Evolutionary conservation across 2,797 vertebrate species (phyloP), one percentile per base, ranked within the genome.

Genomic region (Chromobotia macracanthus): DNA sequence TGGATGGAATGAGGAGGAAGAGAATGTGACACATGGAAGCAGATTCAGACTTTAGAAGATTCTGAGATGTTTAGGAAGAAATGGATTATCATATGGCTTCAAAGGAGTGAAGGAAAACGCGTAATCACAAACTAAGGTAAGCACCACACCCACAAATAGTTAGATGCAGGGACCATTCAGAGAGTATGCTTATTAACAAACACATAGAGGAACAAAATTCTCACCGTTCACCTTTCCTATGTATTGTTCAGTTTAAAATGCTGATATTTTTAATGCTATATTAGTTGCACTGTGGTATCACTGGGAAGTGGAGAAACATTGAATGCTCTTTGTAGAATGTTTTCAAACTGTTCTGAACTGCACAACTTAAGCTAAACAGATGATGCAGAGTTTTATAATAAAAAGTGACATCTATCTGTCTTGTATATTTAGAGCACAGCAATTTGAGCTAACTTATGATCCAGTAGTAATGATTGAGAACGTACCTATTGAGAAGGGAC

Each of bases 51-150:
- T 31, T 56, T 50, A 76, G 61, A 53, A 50, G 74, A 82, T 44
- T 38, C 44, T 63, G 70, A 66, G 60, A 60, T 18, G 50, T 60
- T 53, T 75, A 72, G 63, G 64, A 51, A 77, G 50, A 84, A 53
- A 46, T 70, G 70, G 63, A 78, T 51, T 78, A 70, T 60, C 35
- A 25, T 51, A 63, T 13, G 51, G 66, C 58, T 3, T 53, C 50
- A 77, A 65, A 44, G 65, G 65, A 25, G 68, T 21, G 38, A 46
- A 72, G 60, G 18, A 55, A 48, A 72, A 8, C 53, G 53, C 25
- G 10, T 11, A 50, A 23, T 53, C n/a, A 13, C 48, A 60, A 69
- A 48, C 46, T 13, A 51, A 58, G 28, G 74, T 81, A 76, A 75
- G 53, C 53, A 76, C 19, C 38, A 75, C 25, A 48, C 44, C 16